Base-by-base conservation (phyloP, 1,140 invertebrate species). In the Eubasilissa regina region DNA sequence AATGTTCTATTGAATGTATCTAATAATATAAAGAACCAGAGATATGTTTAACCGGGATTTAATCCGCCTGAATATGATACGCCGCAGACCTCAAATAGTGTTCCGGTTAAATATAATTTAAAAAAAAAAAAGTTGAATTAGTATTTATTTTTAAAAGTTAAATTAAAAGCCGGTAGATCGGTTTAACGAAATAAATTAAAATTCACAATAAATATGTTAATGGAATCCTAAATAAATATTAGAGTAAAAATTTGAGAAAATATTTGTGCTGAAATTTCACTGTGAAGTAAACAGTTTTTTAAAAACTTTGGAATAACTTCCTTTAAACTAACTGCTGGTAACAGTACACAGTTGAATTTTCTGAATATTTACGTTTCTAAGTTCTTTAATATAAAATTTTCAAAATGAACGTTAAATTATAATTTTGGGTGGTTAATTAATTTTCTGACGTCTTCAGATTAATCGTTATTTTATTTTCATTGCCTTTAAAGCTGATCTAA, bases 251-350 rank as follows among this genome's bases (percentile, higher is more conserved):
- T 11, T 47, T 19, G 17, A 0, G 66, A 25, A 48, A 70, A 70
- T 48, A 70, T 51, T 70, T 70, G 4, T 11, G 9, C 8, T 0
- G 1, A 21, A 21, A 70, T 70, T 70, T 70, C 17, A 51, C 9
- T 51, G 1, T 62, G 13, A 60, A 19, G 6, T 17, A 47, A 70
- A 47, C n/a, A 70, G 1, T 35, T 35, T 48, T 47, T 13, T n/a
- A n/a, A n/a, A 70, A 70, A 48, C 17, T 53, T 48, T 53, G 13
- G 9, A 13, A 53, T 47, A 70, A 70, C 17, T 70, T 70, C 45
- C 66, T 12, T 8, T 19, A 13, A 51, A 70, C 48, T 35, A 35
- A 35, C n/a, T n/a, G n/a, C n/a, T n/a, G n/a, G n/a, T n/a, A n/a
- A n/a, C n/a, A n/a, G n/a, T n/a, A n/a, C n/a, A n/a, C n/a, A n/a